Base-by-base conservation (phyloP, 2,888 invertebrate genomes). In the Rhingia campestris region DNA sequence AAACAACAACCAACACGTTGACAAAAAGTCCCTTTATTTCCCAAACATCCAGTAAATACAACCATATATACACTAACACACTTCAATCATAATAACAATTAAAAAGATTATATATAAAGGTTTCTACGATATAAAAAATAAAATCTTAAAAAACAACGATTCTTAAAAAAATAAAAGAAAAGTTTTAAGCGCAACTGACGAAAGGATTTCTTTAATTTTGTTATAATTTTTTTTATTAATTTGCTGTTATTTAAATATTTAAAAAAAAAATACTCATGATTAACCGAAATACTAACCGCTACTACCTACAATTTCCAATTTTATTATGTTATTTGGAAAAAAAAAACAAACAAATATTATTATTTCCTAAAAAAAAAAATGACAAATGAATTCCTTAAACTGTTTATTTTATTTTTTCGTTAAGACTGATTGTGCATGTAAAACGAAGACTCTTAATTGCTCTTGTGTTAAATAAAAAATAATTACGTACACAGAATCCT, bases 261-360 rank as follows among this genome's bases (percentile, higher is more conserved):
- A 47, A 79, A 22, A 56, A 61, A 22, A 37, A 64, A 82, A 77
- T 82, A 82, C 81, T 82, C 81, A 82, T 51, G 35, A 43, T 67
- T 10, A 59, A 61, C 54, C 37, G 49, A 76, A 76, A 76, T 82
- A 82, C 81, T 82, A 77, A 82, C 81, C 81, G 81, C 77, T 82
- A 82, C 81, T 82, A 82, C 81, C 81, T 77, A 49, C 56, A 54
- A 76, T 45, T 72, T 70, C 37, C 59, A 67, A 64, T 70, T 69
- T 72, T 45, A 53, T 59, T 79, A 22, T 69, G 37, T 66, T 72
- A 66, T 41, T 72, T 47, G 63, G 58, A 41, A 69, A 54, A 41
- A n/a, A 6, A 30, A 22, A 67, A 32, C 49, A 53, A 58, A 49
- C 22, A 22, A 22, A 22, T 22, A 22, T 22, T 22, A 22, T 22